Evolutionary conservation across 30 jellyfish, hydroid and myxozoan genomes (phyloP).

Genomic region (Chrysaora quinquecirrha): DNA sequence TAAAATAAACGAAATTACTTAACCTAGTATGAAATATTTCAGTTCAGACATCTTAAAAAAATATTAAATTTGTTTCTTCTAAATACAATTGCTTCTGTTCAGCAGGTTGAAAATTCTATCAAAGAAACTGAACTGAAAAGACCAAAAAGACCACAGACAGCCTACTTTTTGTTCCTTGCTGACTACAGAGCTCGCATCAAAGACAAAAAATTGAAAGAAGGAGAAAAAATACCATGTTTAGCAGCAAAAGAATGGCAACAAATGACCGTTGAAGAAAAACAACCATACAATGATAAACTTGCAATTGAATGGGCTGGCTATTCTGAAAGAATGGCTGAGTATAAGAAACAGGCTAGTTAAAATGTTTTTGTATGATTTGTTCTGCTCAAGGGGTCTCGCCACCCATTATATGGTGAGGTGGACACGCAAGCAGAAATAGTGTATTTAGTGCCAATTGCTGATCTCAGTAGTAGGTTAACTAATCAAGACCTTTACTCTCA

Average conservation of each 20-base stretch:
- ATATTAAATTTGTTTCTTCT: no score
- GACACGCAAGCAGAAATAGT: no score
- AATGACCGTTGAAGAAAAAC: conserved; percentile 71
- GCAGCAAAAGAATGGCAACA: conserved; percentile 88
- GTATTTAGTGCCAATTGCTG: no score
- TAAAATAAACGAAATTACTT: no score
- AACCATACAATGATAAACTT: conserved; percentile 69
- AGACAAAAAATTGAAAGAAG: conserved; percentile 59
- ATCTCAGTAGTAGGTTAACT: no score
- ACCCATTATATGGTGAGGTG: no score
- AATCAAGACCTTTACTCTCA: no score
- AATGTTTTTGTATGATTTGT: no score
- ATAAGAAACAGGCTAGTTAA: conserved; percentile 47
- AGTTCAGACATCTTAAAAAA: no score
- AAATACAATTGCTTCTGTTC: no score
- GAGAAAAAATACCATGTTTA: conserved; percentile 69
- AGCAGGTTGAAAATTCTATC: neutral
- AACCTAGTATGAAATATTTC: no score
- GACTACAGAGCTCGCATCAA: conserved; percentile 65
- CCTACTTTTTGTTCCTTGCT: conserved; percentile 75
- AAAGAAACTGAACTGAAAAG: conserved; percentile 68
- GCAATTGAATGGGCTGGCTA: conserved; percentile 60
- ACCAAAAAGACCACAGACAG: conserved; percentile 95
- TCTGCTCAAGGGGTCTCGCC: no score
- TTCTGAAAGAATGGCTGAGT: conserved; percentile 69